Base-by-base conservation (phyloP, 2,113 vertebrate species). In the Scomber japonicus region DNA sequence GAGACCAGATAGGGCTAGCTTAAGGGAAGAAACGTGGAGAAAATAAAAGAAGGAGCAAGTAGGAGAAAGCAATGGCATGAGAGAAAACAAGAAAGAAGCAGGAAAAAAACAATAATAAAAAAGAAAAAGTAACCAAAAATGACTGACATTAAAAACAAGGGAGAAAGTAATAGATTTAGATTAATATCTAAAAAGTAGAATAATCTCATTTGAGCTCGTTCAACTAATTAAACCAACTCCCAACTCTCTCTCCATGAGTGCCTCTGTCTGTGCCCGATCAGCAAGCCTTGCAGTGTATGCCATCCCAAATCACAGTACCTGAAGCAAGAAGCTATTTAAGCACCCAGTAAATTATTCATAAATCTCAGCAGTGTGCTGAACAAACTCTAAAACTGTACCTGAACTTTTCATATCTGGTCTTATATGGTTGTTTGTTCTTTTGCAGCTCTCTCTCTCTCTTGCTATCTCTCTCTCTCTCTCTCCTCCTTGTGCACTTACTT, bases 341-440 rank as follows among this genome's bases (percentile, higher is more conserved):
- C 68, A 88, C 48, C 57, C 40, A 0, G 80, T 91, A 65, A 93
- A 94, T 92, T 78, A 93, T 94, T 94, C 73, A 91, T 49, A 64
- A 81, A 74, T 54, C 76, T 82, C 78, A 84, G 85, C 88, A 80
- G 68, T 72, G 76, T 61, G 75, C 82, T 71, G 60, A 89, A 88
- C 85, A 89, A 87, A 91, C 82, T 73, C 66, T n/a, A 62, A 83
- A 83, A 63, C 78, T 11, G 55, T 69, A 78, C 82, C 82, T 87
- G 74, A 88, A 91, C 64, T 82, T 89, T 75, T 80, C 51, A 75
- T 56, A 81, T 84, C 31, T 71, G 53, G 17, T 76, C 50, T 59
- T 40, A 0, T 50, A 12, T 57, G 19, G 8, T 21, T 21, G 53
- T 45, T 45, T 46, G 53, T n/a, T 27, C 19, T 65, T 63, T 57